Evolutionary conservation across 53 echinoderm and acorn worm genomes (phyloP), one percentile per base, ranked within the genome.

Genomic region (Henricia sp.): DNA sequence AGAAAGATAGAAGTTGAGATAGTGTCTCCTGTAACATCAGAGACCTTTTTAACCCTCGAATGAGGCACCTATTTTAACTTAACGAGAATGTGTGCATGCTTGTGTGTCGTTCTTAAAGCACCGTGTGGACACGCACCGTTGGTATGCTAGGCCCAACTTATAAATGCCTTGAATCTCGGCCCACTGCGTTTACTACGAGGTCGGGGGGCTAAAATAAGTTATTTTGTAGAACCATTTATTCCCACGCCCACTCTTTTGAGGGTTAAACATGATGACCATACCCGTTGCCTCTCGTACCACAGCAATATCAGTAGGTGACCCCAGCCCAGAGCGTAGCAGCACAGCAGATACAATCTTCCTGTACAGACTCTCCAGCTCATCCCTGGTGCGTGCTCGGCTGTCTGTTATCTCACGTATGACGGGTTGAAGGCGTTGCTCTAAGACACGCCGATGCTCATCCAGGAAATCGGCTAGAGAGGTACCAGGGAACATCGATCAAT

Each of bases 221-320:
- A 44, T 44, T 44, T 44, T 6, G 44, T 46, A 71, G 19, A 33
- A n/a, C 23, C 11, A n/a, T 30, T 29, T 9, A 2, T 40, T 12
- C 14, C 19, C 37, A 55, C 19, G 20, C 14, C 33, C 51, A 30
- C n/a, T n/a, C n/a, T n/a, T n/a, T n/a, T n/a, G 27, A 32, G 44
- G 40, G 24, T n/a, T n/a, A n/a, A n/a, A n/a, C n/a, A n/a, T 11
- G 8, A 32, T 8, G 1, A 16, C 4, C 42, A 73, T 88, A 97
- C 97, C 97, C 50, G 97, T 97, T 44, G 97, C 97, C 83, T 97
- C 97, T 52, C 97, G 88, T 55, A 97, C 97, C 0, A 97, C 97
- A 37, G 97, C 97, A 67, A 96, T 97, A 85, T 97, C 97, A 12
- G 97, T 97, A 0, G 97, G 97, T 52, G 97, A 97, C 0, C 97